phyloP scores from a whole-genome alignment of 2,113 vertebrate species.

The Microtus ochrogaster region DNA sequence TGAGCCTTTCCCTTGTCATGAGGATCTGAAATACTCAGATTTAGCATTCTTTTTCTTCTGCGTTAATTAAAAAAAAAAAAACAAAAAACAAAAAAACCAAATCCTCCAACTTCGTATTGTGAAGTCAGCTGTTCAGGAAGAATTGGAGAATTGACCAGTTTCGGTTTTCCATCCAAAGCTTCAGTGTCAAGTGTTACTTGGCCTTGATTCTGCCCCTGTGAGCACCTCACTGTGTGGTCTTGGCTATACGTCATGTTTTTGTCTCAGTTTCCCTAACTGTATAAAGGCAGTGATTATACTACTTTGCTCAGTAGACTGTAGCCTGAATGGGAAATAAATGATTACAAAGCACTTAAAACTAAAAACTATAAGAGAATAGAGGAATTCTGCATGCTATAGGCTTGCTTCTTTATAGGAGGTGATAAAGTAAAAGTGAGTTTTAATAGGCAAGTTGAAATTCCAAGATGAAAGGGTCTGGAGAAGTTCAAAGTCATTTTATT shows the following conservation, averaged over 20 bases:
- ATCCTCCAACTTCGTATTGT: neutral
- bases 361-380: conserved; percentile 49
- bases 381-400: conserved; percentile 39
- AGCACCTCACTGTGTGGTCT: conserved; percentile 53
- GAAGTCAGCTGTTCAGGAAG: neutral
- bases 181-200: neutral
- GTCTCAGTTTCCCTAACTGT: conserved; percentile 64
- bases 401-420: conserved; percentile 48
- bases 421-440: conserved; percentile 67
- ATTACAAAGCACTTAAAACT: conserved; percentile 58
- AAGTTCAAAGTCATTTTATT: conserved; percentile 74
- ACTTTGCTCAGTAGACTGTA: conserved; percentile 36
- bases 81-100: neutral
- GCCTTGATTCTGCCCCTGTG: conserved; percentile 7
- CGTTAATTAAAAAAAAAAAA: neutral
- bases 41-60: neutral
- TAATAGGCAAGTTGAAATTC: conserved; percentile 71
- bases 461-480: conserved; percentile 59
- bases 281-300: conserved; percentile 42
- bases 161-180: neutral
- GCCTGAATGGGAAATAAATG: conserved; percentile 50
- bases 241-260: conserved; percentile 13
- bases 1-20: neutral
- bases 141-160: neutral
- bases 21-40: neutral